Evolutionary conservation across 2,113 vertebrate species (phyloP), one percentile per base, ranked within the genome.

Genomic region (Tylochromis polylepis): DNA sequence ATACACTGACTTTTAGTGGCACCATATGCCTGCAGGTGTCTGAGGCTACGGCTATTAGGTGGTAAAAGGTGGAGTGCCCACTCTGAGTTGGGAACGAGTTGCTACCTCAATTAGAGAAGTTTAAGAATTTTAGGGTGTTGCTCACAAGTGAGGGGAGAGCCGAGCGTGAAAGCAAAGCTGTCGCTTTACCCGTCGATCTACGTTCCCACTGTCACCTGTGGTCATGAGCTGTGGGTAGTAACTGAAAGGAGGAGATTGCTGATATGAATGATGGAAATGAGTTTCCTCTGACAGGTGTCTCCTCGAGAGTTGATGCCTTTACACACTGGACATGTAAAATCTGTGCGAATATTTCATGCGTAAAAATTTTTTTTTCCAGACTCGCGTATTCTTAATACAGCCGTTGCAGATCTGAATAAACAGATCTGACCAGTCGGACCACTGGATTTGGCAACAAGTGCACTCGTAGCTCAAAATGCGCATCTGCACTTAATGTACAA

Each of bases 1-100:
- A 38, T 77, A 57, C 41, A 15, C 10, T 18, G 24, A n/a, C 11
- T 8, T 51, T 51, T 16, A 77, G 12, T 29, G 20, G 0, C 2
- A 3, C 34, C n/a, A 14, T 31, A 38, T 22, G n/a, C 34, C 6
- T 65, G 34, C 34, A 38, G 60, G 34, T 67, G 34, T 67, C 60
- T 67, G 60, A 67, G 34, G 60, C 60, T 67, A 60, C 20, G 57
- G 20, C 20, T 34, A 6, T 29, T 62, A 8, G 60, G 60, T 38
- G 34, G 60, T 65, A 20, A 8, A 20, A 65, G 60, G 20, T 65
- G 34, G 20, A 65, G 20, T 0, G 6, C 11, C 34, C 60, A 38
- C 34, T 38, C 4, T 3, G 60, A 38, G 34, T 57, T 27, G 56
- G 56, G 56, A 57, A 2, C 2, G 11, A 27, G 56, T 67, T 67